Conservation (phyloP, 2,113 vertebrate genomes). For the Oncorhynchus kisutch region DNA sequence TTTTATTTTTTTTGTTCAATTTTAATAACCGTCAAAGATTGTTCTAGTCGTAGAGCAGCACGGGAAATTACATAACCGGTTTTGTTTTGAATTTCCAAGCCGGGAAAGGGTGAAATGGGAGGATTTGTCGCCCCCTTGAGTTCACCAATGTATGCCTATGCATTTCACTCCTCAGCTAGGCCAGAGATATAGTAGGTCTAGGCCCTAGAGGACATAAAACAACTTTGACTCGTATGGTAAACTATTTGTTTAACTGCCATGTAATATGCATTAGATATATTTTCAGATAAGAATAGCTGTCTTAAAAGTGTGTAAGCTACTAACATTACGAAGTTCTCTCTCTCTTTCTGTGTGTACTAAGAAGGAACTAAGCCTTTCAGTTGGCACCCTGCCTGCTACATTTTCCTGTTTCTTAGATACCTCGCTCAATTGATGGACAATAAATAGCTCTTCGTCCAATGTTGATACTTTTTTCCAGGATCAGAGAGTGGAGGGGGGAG, state of each 20-base stretch:
- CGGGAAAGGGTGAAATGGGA: slow-evolving; percentile 6
- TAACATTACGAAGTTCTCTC: too few relatives aligned
- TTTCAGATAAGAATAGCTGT: too few relatives aligned
- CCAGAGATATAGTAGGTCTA: too few relatives aligned
- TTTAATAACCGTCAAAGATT: slow-evolving; percentile 56
- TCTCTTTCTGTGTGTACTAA: not conserved
- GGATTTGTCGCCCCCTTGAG: slow-evolving; percentile 37
- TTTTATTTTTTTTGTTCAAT: slow-evolving; percentile 65
- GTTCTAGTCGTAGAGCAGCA: slow-evolving; percentile 59
- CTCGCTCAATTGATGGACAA: slow-evolving; percentile 2
- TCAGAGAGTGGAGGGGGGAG: not conserved
- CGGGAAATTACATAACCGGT: slow-evolving; percentile 58
- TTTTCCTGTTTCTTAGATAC: slow-evolving; percentile 1
- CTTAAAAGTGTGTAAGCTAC: too few relatives aligned
- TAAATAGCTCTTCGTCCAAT: slow-evolving; percentile 5
- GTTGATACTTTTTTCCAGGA: not conserved
- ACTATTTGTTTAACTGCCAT: too few relatives aligned
- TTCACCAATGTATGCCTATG: too few relatives aligned
- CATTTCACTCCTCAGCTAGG: too few relatives aligned
- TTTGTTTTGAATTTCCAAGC: slow-evolving; percentile 63
- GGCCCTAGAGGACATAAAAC: too few relatives aligned
- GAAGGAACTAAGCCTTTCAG: not conserved
- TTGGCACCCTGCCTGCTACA: not conserved
- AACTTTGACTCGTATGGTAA: too few relatives aligned
- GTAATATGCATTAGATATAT: too few relatives aligned